These are phyloP conservation scores for Corythaixoides concolor DNA, from an alignment of 2,113 vertebrate species.

Conservation along the genomic window DNA sequence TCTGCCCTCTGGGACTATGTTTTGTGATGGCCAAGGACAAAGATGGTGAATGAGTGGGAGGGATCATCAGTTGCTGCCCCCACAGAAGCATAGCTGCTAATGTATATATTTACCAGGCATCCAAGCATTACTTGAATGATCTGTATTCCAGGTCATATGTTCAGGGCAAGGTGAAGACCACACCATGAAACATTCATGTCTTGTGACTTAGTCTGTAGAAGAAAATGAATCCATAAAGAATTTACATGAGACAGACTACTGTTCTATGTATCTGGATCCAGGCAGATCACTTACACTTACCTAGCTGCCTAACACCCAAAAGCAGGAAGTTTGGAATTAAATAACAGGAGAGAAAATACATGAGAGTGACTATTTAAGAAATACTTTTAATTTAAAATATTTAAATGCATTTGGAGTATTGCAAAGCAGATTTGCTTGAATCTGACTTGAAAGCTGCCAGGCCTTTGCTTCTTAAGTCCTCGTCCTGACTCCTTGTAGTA, in stretches of 20 bases:
- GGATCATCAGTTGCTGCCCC: background rate
- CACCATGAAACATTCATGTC: background rate
- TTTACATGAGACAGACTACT: background rate
- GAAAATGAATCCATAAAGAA: background rate
- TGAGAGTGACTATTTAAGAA: background rate
- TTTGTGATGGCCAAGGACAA: background rate
- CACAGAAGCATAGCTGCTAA: rapidly evolving
- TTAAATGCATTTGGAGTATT: background rate
- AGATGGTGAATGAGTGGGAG: background rate
- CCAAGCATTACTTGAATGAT: background rate
- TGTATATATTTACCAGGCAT: background rate
- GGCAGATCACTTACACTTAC: background rate
- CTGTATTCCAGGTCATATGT: background rate
- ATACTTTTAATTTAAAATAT: background rate
- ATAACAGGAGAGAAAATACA: background rate
- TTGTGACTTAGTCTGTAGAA: background rate
- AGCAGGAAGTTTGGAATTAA: background rate
- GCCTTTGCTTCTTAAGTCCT: background rate
- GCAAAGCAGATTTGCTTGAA: background rate
- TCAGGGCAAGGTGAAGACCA: background rate
- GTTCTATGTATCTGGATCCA: background rate
- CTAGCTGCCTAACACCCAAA: background rate
- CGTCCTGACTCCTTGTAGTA: background rate
- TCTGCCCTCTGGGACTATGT: background rate
- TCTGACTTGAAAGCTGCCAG: background rate